phyloP scores from a whole-genome alignment of 2,113 vertebrate species.

The Polypterus bichir region DNA sequence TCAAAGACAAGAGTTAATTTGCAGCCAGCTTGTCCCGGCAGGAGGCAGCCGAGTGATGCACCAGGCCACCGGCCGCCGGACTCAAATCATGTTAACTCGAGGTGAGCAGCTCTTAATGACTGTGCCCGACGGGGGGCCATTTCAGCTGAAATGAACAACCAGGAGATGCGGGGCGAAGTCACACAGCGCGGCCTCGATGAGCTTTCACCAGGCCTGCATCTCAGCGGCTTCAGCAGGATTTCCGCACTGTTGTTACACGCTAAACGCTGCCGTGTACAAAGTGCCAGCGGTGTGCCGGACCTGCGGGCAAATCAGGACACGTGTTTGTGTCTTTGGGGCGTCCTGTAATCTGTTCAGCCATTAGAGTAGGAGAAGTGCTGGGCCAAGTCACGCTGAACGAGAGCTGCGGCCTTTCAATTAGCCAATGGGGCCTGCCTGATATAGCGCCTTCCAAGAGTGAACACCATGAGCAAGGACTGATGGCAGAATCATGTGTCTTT shows the following conservation, averaged over 20 bases:
- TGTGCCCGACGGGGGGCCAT: neutral
- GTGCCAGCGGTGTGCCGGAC: too few species aligned
- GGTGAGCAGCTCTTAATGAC: neutral
- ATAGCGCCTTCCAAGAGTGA: too few species aligned
- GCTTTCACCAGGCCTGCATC: neutral
- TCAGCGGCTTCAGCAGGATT: neutral
- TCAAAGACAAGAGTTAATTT: slow-evolving; percentile 1
- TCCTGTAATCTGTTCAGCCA: too few species aligned
- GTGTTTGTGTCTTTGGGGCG: too few species aligned
- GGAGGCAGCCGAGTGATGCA: neutral
- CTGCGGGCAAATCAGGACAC: too few species aligned
- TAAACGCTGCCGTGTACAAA: too few species aligned
- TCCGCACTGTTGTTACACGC: neutral
- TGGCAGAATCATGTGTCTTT: too few species aligned
- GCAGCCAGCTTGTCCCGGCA: neutral
- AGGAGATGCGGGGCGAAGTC: neutral
- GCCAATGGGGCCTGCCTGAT: too few species aligned
- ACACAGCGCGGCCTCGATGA: neutral
- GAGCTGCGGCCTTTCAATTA: too few species aligned
- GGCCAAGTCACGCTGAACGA: too few species aligned
- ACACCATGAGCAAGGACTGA: too few species aligned
- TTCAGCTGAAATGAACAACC: neutral
- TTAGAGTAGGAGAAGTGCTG: too few species aligned
- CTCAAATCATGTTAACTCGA: neutral
- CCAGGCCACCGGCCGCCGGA: neutral